Evolutionary conservation across 1,140 invertebrate genomes (phyloP).

Genomic region (Brachionus angularis): DNA sequence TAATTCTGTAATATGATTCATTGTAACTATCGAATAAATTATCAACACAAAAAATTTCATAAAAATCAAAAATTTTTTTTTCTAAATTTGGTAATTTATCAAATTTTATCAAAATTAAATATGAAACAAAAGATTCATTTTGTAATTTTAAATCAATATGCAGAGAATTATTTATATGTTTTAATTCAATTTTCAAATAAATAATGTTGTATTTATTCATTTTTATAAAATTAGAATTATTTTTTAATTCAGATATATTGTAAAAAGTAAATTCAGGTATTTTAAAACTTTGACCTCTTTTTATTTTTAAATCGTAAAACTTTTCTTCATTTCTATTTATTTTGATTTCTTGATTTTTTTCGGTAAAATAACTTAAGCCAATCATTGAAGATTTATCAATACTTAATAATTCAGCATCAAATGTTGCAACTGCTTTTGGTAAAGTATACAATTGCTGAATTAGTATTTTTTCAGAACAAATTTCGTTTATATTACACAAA

Average conservation of each 20-base stretch:
- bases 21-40: background rate
- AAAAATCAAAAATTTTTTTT: background rate
- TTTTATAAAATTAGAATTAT: background rate
- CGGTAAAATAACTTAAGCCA: background rate
- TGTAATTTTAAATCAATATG: background rate
- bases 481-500: too few species aligned
- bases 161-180: background rate
- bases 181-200: background rate
- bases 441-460: too few species aligned
- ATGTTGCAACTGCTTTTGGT: too few species aligned
- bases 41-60: background rate
- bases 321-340: background rate
- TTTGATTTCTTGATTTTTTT: background rate
- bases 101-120: slow-evolving; percentile 1
- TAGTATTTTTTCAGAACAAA: too few species aligned
- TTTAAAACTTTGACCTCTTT: background rate
- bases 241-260: background rate
- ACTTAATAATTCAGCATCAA: background rate
- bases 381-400: background rate
- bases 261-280: background rate
- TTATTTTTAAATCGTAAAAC: background rate
- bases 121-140: background rate
- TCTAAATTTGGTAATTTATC: background rate
- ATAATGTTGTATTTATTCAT: background rate
- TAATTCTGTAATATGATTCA: background rate